phyloP scores from a whole-genome alignment of 23 tunicate species.

The Clavelina lepadiformis region DNA sequence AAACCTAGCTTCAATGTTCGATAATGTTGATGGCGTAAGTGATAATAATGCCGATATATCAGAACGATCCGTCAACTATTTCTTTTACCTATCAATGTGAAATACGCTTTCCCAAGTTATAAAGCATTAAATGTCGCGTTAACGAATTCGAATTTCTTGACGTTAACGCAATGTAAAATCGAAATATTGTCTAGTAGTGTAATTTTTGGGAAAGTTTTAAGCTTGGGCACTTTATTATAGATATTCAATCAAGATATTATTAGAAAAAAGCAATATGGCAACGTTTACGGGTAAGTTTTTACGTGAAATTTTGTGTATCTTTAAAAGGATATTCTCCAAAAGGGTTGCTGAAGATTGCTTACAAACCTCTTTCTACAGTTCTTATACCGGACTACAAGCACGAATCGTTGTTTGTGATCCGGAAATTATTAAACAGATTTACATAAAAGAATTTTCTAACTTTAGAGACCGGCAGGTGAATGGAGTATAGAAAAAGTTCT shows the following conservation, averaged over 20 bases:
- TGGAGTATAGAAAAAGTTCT: background rate
- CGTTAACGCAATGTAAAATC: no score
- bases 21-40: slow-evolving; percentile 25
- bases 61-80: no score
- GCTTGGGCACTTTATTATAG: no score
- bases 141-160: no score
- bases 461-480: slow-evolving; percentile 68
- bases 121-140: no score
- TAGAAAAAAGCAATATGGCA: slow-evolving; percentile 54
- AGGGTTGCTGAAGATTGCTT: no score
- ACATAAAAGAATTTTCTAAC: slow-evolving; percentile 56
- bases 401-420: slow-evolving; percentile 47
- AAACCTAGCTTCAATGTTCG: slow-evolving; percentile 16
- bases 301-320: background rate
- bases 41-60: background rate
- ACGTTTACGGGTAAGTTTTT: slow-evolving; percentile 57
- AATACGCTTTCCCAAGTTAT: no score
- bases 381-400: slow-evolving; percentile 31
- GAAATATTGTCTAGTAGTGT: no score
- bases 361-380: no score
- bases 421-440: slow-evolving; percentile 55
- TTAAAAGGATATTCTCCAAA: no score
- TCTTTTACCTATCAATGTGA: no score
- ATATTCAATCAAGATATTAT: slow-evolving; percentile 29
- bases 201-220: no score